Conservation (phyloP, 2,888 invertebrate genomes). For the Fragum whitleyi region DNA sequence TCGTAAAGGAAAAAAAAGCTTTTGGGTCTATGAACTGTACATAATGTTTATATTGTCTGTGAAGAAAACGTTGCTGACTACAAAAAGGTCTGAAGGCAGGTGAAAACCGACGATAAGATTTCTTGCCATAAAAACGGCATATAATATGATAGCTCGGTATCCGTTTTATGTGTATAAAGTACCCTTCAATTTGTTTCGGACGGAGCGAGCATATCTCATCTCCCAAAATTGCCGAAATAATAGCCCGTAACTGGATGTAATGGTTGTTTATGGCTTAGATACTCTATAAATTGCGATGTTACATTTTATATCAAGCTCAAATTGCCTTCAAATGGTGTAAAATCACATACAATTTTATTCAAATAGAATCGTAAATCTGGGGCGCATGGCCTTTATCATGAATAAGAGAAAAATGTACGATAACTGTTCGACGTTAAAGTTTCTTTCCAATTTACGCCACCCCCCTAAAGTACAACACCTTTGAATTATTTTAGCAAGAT, state of each 20-base stretch:
- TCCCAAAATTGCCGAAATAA: slow-evolving; percentile 41
- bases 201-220: slow-evolving; percentile 35
- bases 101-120: slow-evolving; percentile 8
- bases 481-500: too few species aligned
- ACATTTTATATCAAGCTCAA: slow-evolving; percentile 55
- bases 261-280: slow-evolving; percentile 44
- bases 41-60: too few species aligned
- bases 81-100: slow-evolving; percentile 1
- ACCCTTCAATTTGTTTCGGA: slow-evolving; percentile 43
- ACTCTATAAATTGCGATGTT: slow-evolving; percentile 49
- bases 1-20: too few species aligned
- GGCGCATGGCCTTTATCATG: slow-evolving; percentile 10
- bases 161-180: slow-evolving; percentile 25
- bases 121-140: slow-evolving; percentile 19
- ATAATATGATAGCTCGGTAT: slow-evolving; percentile 18
- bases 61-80: too few species aligned
- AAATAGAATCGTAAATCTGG: slow-evolving; percentile 46
- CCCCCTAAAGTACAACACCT: too few species aligned
- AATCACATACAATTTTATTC: slow-evolving; percentile 45
- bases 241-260: slow-evolving; percentile 35
- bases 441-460: neutral
- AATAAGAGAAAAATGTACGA: slow-evolving; percentile 10
- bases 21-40: too few species aligned
- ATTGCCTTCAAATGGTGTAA: slow-evolving; percentile 39
- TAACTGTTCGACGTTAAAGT: neutral